A percentile compares a stretch with the other conserved stretches of the same genome.
Conservation (phyloP, 30 jellyfish, hydroid and myxozoan species). For the Turritopsis dohrnii region DNA sequence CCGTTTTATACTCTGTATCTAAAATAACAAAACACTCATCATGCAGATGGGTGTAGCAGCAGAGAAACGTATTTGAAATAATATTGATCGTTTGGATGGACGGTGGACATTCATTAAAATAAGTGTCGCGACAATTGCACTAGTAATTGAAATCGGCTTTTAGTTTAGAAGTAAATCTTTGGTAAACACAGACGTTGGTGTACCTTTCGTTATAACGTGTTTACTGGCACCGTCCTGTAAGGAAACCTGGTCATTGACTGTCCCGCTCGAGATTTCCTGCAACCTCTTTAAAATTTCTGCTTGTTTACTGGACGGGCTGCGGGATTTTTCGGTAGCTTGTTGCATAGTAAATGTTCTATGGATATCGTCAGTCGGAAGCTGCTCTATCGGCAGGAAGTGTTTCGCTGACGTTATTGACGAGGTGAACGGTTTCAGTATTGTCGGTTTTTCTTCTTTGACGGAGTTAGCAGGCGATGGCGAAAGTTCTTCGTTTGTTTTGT, state of each 20-base stretch:
- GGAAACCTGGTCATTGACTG: not conserved
- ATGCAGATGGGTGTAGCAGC: not conserved
- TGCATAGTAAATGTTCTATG: not conserved
- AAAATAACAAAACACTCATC: not conserved
- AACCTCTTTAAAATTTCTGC: not conserved
- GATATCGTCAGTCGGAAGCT: not conserved
- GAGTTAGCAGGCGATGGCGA: not conserved
- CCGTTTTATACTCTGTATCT: slow-evolving; percentile 25
- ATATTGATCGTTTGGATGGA: no score
- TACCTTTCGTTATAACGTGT: not conserved
- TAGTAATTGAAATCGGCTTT: no score
- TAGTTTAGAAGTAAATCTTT: no score
- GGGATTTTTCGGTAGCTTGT: not conserved
- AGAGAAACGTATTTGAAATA: no score
- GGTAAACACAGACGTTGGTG: no score
- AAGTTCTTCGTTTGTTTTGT: not conserved
- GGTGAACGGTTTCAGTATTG: not conserved
- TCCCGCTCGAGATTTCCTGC: not conserved
- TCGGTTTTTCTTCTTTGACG: not conserved
- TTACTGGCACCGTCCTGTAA: not conserved
- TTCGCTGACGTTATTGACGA: not conserved
- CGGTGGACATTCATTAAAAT: no score
- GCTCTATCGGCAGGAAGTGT: not conserved
- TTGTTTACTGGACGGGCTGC: not conserved
- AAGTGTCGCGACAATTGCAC: no score